Evolutionary conservation across 2,888 invertebrate genomes (phyloP).

Genomic region (Clanis bilineata): DNA sequence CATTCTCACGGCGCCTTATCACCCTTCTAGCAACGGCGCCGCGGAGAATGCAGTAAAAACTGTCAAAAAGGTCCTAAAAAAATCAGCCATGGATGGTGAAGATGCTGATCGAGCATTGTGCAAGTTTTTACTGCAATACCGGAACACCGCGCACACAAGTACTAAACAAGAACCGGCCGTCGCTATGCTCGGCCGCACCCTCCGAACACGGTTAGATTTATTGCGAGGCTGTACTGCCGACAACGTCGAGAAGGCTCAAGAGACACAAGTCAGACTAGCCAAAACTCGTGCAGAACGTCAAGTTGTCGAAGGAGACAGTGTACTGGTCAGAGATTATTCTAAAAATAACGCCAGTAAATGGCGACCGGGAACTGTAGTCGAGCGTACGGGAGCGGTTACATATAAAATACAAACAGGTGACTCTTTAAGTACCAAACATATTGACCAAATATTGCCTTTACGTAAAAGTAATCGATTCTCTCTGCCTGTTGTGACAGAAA

Average conservation of each 20-base stretch:
- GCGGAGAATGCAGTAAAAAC: conserved; percentile 28
- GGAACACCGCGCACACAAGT: conserved; percentile 24
- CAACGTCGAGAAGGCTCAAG: conserved; percentile 13
- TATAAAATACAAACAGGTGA: conserved; percentile 3
- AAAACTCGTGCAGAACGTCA: background rate
- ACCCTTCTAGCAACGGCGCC: conserved; percentile 28
- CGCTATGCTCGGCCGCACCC: conserved; percentile 25
- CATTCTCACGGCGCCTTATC: conserved; percentile 23
- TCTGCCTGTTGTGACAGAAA: too few species aligned
- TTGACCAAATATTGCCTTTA: background rate
- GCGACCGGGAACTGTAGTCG: background rate
- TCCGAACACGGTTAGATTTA: conserved; percentile 29
- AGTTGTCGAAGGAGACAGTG: conserved; percentile 9
- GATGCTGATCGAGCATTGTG: conserved; percentile 15
- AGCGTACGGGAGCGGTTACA: conserved; percentile 11
- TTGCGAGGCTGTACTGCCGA: conserved; percentile 21
- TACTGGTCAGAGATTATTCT: conserved; percentile 6
- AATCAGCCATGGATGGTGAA: conserved; percentile 12
- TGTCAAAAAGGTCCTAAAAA: conserved; percentile 25
- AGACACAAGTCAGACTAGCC: conserved; percentile 2
- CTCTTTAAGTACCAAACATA: background rate
- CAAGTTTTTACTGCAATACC: conserved; percentile 24
- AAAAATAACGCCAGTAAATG: background rate
- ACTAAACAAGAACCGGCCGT: conserved; percentile 27
- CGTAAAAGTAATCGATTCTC: too few species aligned